Evolutionary conservation across 2,113 vertebrate species (phyloP).

Genomic region (Tylochromis polylepis): DNA sequence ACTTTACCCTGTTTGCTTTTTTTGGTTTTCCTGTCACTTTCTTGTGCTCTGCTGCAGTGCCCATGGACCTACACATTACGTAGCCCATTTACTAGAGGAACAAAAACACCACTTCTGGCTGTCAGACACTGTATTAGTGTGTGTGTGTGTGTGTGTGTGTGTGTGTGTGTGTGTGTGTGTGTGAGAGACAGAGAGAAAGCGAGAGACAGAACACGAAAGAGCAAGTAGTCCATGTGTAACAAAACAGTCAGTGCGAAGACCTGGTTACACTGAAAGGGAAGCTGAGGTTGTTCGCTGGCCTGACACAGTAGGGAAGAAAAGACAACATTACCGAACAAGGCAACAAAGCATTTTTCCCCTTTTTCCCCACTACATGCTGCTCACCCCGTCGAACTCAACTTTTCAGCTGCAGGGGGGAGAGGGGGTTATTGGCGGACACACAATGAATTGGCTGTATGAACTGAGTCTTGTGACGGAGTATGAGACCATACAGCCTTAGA

Average conservation of each 20-base stretch:
- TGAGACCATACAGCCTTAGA: conserved; percentile 21
- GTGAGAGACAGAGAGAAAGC: neutral
- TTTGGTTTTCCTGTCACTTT: conserved; percentile 42
- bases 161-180: neutral
- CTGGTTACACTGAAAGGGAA: conserved; percentile 10
- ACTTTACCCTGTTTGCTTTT: conserved; percentile 18
- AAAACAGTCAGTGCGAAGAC: neutral
- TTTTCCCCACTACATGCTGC: conserved; percentile 8
- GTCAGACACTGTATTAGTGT: neutral
- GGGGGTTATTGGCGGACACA: conserved; percentile 43
- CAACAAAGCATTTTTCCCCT: conserved; percentile 28
- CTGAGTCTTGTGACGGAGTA: conserved; percentile 72
- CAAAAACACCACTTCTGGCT: neutral
- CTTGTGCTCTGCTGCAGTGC: conserved; percentile 25
- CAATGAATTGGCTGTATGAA: conserved; percentile 71
- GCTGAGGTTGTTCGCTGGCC: neutral
- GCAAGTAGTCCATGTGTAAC: neutral
- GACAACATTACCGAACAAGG: conserved; percentile 41
- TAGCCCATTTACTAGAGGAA: conserved; percentile 35
- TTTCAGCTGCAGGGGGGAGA: conserved; percentile 15
- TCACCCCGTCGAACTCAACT: conserved; percentile 34
- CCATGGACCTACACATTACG: conserved; percentile 36
- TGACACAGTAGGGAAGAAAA: conserved; percentile 45
- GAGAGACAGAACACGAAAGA: neutral
- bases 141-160: neutral